Evolutionary conservation across 2,888 invertebrate genomes (phyloP), one percentile per base, ranked within the genome.

Genomic region (Chloromyia formosa): DNA sequence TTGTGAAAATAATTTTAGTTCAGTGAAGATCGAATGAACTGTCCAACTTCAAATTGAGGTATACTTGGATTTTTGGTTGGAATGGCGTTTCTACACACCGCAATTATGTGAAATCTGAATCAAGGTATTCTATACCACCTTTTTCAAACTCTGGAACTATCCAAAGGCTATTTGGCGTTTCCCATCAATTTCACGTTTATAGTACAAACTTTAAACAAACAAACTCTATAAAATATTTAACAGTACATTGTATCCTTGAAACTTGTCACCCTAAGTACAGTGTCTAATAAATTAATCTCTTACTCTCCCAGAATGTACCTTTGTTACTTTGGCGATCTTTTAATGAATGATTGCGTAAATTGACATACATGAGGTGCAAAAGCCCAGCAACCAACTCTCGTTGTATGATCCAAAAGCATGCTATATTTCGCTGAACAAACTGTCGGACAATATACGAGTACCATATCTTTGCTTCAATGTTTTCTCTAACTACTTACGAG

Each of bases 261-360:
- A 23, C 20, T 61, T 61, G 61, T 61, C 61, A 61, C 12, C 27
- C 27, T 14, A 61, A 61, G 14, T 10, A 27, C 27, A 5, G 9
- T 18, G 20, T 64, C 64, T 64, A 64, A 64, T 42, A 42, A 64
- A 64, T 64, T 42, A 40, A 18, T 42, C 16, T 64, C 49, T 49
- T 20, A 45, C 16, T 56, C 5, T 49, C 10, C 66, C 27, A 35
- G 7, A 35, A 2, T 7, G 27, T 4, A 35, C 3, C 27, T 35
- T 35, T 12, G 49, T 22, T 66, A 1, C 22, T 14, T 20, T 27
- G 16, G 18, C 18, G 64, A 40, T 64, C 40, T 42, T 66, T 49
- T 45, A 66, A 71, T 56, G 56, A 69, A 69, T 58, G 60, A 61
- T 73, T 73, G 60, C 73, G 73, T 58, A 73, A 73, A 61, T 61